Base-by-base conservation (phyloP, 1,140 invertebrate species). In the Aphaenogaster rudis region DNA sequence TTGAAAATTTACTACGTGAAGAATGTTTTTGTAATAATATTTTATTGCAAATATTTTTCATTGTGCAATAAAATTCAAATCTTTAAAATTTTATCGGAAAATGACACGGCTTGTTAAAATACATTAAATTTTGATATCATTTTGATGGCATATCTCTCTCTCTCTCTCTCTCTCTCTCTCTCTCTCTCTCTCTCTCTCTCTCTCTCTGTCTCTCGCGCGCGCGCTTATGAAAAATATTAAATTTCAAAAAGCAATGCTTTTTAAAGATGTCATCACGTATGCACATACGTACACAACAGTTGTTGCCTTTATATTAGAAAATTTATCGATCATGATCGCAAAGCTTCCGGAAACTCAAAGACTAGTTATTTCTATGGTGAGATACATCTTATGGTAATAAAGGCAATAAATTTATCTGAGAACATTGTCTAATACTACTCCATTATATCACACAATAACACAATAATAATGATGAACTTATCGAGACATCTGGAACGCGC, bases 391-490 rank as follows among this genome's bases (percentile, higher is more conserved):
- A 36, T 13, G 42, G 28, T 71, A 61, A 82, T 15, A 36, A 84
- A 50, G 11, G 6, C 33, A 84, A 76, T 76, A 61, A 50, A 39
- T 74, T 63, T 61, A 4, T 74, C 45, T 8, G 4, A 28, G 17
- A 76, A 39, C 11, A 4, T 74, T 42, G 33, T 77, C 69, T 76
- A 84, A 84, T 76, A 13, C n/a, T 45, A 33, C 33, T 11, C 69
- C 69, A 76, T 61, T 76, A 74, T 50, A 76, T 76, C 42, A 45
- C 61, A 74, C 69, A 84, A 84, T 84, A 76, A 84, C 33, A 61
- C 78, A 69, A 81, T 84, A 84, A 76, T 76, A 84, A 74, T 39
- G 28, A 39, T 61, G 54, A 84, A 84, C 80, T 74, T 76, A 76
- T 84, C 69, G 80, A 74, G 57, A 84, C 54, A 76, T 50, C 69